These are phyloP conservation scores for Odobenus rosmarus DNA, from an alignment of 2,113 vertebrate species.

Conservation along the genomic window DNA sequence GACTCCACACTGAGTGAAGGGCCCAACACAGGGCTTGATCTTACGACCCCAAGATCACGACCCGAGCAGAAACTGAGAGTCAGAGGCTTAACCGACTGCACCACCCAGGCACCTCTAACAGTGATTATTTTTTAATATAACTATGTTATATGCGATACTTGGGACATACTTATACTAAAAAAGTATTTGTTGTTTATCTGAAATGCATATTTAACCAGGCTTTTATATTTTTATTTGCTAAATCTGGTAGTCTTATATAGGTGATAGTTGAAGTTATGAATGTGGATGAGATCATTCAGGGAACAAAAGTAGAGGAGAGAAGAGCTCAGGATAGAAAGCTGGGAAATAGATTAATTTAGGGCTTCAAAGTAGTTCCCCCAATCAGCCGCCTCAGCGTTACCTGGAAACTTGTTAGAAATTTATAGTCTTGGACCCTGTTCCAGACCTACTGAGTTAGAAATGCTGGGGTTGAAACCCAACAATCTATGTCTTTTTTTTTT, in stretches of 20 bases:
- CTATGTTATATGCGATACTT: not conserved
- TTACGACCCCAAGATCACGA: not conserved
- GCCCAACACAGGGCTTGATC: not conserved
- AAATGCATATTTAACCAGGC: not conserved
- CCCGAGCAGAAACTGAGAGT: not conserved
- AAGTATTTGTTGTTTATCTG: not conserved
- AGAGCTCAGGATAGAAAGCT: not conserved
- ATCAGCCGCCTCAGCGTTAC: not conserved
- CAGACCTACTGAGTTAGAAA: not conserved
- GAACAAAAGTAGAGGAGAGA: not conserved
- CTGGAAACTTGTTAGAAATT: not conserved
- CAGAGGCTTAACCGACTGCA: too few relatives aligned
- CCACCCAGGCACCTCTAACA: not conserved
- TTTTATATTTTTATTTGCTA: slow-evolving; percentile 36
- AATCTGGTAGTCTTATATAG: not conserved
- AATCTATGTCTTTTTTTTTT: not conserved
- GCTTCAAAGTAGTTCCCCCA: not conserved
- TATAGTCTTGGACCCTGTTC: not conserved
- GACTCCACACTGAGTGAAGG: not conserved
- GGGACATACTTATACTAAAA: not conserved
- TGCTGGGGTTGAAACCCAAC: not conserved
- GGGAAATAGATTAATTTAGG: not conserved
- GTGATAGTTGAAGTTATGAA: not conserved
- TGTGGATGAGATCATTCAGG: not conserved
- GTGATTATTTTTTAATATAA: not conserved